Percentiles rank a stretch among this genome's conserved stretches.
These are phyloP conservation scores for Muntiacus muntjak DNA, from an alignment of 2,113 vertebrate genomes.

Conservation along the genomic window DNA sequence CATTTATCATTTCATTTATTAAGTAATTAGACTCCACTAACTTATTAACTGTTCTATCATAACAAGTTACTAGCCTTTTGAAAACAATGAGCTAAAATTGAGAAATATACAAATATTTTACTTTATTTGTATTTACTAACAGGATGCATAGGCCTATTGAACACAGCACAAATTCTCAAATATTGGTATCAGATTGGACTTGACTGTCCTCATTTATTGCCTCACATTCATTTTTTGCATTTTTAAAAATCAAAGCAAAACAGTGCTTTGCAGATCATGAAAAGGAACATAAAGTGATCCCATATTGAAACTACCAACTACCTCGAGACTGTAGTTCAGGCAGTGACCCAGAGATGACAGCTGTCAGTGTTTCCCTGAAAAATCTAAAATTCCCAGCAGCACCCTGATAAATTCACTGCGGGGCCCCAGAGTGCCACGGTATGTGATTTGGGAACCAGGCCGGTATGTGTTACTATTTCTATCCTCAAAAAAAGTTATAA, in stretches of 20 bases:
- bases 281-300: background rate
- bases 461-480: background rate
- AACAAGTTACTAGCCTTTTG: background rate
- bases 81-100: background rate
- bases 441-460: background rate
- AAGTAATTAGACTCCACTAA: background rate
- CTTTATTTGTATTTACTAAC: background rate
- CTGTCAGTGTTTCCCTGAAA: background rate
- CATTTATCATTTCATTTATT: background rate
- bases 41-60: background rate
- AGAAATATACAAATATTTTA: background rate
- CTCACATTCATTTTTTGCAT: background rate
- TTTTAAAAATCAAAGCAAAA: background rate
- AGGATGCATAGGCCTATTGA: background rate
- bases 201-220: background rate
- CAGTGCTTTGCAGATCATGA: background rate
- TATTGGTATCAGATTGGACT: background rate
- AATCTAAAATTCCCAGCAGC: background rate
- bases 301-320: background rate
- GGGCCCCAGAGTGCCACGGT: accelerated
- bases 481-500: background rate
- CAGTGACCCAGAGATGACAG: background rate
- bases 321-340: background rate
- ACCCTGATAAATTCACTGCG: background rate
- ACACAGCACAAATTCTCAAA: background rate